Conservation (phyloP, 2,888 invertebrate genomes). For the Platynereis dumerilii region DNA sequence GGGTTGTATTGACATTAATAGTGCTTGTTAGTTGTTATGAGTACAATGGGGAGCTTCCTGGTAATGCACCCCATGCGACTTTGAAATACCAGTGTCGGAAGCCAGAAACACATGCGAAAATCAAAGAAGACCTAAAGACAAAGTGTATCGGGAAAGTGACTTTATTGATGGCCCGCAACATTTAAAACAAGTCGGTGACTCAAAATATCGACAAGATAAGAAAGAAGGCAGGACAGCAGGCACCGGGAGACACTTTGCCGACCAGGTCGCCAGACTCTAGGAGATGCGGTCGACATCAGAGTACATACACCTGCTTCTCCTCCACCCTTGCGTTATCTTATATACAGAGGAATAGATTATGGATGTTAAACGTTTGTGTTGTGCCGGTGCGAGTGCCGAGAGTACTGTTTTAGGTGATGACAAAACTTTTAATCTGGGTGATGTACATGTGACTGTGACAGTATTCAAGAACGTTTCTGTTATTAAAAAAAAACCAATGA, state of each 20-base stretch:
- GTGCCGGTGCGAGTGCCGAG: background rate
- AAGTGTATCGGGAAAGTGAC: background rate
- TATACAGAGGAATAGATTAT: background rate
- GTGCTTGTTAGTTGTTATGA: background rate
- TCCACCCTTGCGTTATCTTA: background rate
- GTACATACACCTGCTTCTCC: background rate
- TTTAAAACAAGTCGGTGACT: background rate
- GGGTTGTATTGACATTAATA: background rate
- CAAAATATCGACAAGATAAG: background rate
- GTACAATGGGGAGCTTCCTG: background rate
- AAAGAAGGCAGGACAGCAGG: background rate
- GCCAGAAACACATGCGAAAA: background rate
- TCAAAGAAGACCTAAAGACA: background rate
- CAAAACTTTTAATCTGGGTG: conserved; percentile 3
- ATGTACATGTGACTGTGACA: background rate
- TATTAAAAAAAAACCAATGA: background rate
- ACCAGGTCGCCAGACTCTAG: background rate
- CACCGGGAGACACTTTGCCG: background rate
- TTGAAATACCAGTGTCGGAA: background rate
- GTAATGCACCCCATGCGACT: background rate
- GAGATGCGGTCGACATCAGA: background rate
- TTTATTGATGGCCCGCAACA: background rate
- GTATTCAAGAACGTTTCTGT: conserved; percentile 3
- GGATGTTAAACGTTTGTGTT: background rate
- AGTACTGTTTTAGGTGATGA: background rate